phyloP scores from a whole-genome alignment of 2,888 invertebrate species.

The Carterocephalus palaemon region DNA sequence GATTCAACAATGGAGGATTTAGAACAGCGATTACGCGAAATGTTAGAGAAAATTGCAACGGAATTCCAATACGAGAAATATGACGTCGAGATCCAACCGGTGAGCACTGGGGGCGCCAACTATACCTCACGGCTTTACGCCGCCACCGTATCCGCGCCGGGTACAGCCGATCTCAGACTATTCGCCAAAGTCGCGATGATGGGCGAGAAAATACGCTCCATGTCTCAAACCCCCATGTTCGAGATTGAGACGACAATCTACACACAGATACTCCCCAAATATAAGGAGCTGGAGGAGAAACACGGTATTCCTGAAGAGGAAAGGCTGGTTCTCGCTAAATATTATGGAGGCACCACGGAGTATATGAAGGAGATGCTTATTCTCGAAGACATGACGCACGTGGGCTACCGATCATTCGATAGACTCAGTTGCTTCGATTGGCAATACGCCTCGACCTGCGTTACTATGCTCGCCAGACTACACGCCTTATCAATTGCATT shows the following conservation, averaged over 20 bases:
- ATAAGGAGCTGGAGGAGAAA: constrained; percentile 31
- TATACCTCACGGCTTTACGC: constrained; percentile 45
- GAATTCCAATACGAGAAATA: constrained; percentile 36
- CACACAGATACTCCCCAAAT: constrained; percentile 31
- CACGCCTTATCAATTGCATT: constrained; percentile 48
- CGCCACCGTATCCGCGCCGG: constrained; percentile 35
- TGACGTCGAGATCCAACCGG: constrained; percentile 36
- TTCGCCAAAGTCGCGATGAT: constrained; percentile 36
- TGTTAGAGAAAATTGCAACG: constrained; percentile 40
- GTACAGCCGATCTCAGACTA: constrained; percentile 35
- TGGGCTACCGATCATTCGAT: constrained; percentile 34
- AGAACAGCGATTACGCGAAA: constrained; percentile 32
- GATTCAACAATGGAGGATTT: constrained; percentile 38
- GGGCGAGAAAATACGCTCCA: constrained; percentile 31
- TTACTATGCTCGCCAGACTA: constrained; percentile 40
- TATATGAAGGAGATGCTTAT: constrained; percentile 34
- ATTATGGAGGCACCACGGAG: constrained; percentile 30
- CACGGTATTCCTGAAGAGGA: constrained; percentile 32
- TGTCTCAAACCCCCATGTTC: constrained; percentile 23
- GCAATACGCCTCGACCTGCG: constrained; percentile 37
- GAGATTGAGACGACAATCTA: constrained; percentile 34
- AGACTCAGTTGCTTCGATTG: constrained; percentile 36
- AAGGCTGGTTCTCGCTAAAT: constrained; percentile 34
- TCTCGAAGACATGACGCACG: constrained; percentile 36
- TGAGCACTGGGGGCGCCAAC: constrained; percentile 48